Evolutionary conservation across 2,888 invertebrate species (phyloP), one percentile per base, ranked within the genome.

Genomic region (Agriopis marginaria): DNA sequence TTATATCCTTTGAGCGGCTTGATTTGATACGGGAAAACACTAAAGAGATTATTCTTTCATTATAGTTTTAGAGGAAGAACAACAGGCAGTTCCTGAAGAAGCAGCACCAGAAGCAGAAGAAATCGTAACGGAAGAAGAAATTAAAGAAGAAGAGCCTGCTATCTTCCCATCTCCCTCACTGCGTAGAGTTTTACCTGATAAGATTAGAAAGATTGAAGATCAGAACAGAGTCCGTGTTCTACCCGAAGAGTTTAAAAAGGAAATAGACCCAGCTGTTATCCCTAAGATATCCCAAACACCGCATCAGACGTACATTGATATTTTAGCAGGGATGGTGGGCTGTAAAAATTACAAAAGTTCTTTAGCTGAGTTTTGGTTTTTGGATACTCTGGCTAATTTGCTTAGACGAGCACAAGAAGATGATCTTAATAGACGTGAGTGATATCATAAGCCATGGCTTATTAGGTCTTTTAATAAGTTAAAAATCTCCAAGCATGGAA

Each of bases 291-390:
- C 77, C 0, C 47, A 54, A 0, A 92, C 91, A 0, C 77, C 90
- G 0, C 88, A 82, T 12, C 85, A 89, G 74, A 87, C 82, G 70
- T 92, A 89, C 68, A 93, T 94, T 7, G 91, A 91, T n/a, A 80
- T 86, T 5, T 73, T 95, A 63, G 95, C 87, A 0, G 81, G 86
- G 0, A 71, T 91, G 23, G 82, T 93, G 0, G 94, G 93, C 0
- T 91, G 95, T 53, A 82, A 70, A 2, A 81, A 83, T 53, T 94
- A 91, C 66, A 86, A 80, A 64, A 89, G 82, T 17, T 94, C 92
- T 63, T 75, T 94, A 65, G 89, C 93, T 0, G 94, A 94, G 64
- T 94, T 82, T 77, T 95, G 95, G 95, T 94, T 95, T 66, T 75
- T 95, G 77, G 95, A 95, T 49, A 93, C 91, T 0, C 40, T 95